Evolutionary conservation across 2,888 invertebrate species (phyloP).

Genomic region (Drosophila kuntzei): DNA sequence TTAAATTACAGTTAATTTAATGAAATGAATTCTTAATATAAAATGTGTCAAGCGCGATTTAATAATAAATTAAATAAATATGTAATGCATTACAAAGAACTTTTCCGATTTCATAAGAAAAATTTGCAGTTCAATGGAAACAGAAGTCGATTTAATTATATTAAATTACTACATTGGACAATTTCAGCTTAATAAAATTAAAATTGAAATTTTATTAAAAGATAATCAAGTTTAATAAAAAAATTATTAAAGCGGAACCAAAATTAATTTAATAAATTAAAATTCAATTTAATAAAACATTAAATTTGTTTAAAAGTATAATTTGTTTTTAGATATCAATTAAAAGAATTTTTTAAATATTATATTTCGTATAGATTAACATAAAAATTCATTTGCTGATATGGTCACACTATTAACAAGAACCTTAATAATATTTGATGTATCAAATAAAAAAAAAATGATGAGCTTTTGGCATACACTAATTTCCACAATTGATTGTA

Average conservation of each 20-base stretch:
- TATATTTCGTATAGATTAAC: not conserved
- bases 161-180: too few relatives aligned
- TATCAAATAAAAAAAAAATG: not conserved
- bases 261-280: not conserved
- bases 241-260: too few relatives aligned
- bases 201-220: not conserved
- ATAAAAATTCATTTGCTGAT: not conserved
- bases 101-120: too few relatives aligned
- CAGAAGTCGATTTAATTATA: too few relatives aligned
- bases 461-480: not conserved
- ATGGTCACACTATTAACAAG: not conserved
- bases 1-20: not conserved
- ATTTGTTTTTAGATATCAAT: not conserved
- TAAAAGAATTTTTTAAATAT: not conserved
- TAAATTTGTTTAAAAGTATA: not conserved
- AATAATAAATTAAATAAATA: not conserved
- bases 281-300: not conserved
- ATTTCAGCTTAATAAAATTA: too few relatives aligned
- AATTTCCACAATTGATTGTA: not conserved
- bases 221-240: not conserved
- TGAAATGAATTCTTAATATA: not conserved
- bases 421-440: not conserved
- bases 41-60: not conserved
- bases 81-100: not conserved
- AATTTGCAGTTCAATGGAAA: too few relatives aligned